phyloP scores from a whole-genome alignment of 2,113 vertebrate genomes.

The Rhabdomys dilectus region DNA sequence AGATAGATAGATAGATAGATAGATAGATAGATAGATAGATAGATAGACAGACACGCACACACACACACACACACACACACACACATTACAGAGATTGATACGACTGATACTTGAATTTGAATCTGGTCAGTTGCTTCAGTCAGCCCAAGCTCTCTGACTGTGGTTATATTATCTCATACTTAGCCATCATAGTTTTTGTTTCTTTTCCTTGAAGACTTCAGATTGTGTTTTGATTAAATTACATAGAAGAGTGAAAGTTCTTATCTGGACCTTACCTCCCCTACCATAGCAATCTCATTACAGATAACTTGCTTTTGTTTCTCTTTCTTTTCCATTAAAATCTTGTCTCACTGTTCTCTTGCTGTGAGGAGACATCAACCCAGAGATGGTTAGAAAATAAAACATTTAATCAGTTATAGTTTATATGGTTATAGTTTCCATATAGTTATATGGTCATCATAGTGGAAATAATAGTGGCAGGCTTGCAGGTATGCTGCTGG shows the following conservation, averaged over 20 bases:
- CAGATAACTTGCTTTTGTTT: neutral
- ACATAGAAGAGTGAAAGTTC: neutral
- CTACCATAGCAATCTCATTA: neutral
- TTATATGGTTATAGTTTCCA: no score
- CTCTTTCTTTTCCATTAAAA: neutral
- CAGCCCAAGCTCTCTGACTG: neutral
- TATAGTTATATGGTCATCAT: neutral
- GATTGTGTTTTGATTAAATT: neutral
- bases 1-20: no score
- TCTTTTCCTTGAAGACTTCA: neutral
- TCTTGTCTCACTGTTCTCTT: neutral
- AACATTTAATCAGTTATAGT: neutral
- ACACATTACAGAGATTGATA: neutral
- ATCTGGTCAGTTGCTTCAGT: neutral
- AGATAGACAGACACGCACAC: no score
- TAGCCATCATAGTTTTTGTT: accelerated
- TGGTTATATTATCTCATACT: neutral
- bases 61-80: no score
- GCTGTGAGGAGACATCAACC: neutral
- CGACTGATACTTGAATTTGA: neutral
- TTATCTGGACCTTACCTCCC: neutral
- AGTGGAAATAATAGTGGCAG: neutral
- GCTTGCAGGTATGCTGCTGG: neutral
- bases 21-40: neutral
- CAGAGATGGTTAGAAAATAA: neutral